Conservation (phyloP, 2,113 vertebrate genomes). For the Formicarius rufipectus region DNA sequence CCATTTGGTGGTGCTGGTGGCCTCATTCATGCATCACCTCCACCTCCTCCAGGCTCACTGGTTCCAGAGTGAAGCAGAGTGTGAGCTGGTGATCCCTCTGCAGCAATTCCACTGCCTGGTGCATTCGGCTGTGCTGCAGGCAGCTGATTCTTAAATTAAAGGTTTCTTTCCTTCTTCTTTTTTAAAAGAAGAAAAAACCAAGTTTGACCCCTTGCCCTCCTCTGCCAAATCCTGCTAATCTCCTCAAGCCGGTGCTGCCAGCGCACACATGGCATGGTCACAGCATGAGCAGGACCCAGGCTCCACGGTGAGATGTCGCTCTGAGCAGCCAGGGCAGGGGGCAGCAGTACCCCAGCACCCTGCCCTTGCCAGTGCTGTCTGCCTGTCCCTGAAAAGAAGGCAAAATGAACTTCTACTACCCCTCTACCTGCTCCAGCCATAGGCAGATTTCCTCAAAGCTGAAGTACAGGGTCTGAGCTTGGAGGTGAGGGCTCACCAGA, state of each 20-base stretch:
- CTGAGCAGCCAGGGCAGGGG: background rate
- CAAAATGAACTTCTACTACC: background rate
- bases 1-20: background rate
- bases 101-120: fast-evolving
- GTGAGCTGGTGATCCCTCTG: background rate
- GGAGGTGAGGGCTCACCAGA: fast-evolving
- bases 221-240: conserved; percentile 35
- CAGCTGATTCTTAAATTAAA: conserved; percentile 29
- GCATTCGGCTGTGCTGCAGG: fast-evolving
- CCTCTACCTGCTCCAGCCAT: background rate
- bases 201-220: conserved; percentile 1
- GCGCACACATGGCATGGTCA: background rate
- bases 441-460: background rate
- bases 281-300: background rate
- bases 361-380: background rate
- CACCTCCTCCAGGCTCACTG: background rate
- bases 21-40: background rate
- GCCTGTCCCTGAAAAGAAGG: background rate
- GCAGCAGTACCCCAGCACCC: background rate
- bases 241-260: background rate
- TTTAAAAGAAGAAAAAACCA: background rate
- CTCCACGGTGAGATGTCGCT: fast-evolving
- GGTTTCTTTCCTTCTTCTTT: background rate
- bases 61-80: background rate
- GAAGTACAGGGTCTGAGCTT: background rate